These are phyloP conservation scores for Oligia strigilis DNA, from an alignment of 2,888 invertebrate species.

Conservation along the genomic window DNA sequence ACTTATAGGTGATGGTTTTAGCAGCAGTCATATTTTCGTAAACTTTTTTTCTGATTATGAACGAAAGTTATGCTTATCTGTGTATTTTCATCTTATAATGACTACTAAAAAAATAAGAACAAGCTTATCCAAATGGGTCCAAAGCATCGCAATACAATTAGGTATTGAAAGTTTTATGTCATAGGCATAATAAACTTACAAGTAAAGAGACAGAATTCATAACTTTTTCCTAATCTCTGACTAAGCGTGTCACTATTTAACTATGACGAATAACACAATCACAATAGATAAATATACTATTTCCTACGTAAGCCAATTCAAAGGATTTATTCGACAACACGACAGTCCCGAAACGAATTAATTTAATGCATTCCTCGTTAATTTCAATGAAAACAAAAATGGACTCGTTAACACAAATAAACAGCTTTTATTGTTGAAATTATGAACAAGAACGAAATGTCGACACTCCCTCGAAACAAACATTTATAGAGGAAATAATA, in stretches of 20 bases:
- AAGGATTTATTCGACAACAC: not conserved
- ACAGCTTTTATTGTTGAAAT: slow-evolving; percentile 33
- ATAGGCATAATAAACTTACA: not conserved
- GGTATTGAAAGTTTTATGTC: too few relatives aligned
- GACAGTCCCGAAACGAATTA: not conserved
- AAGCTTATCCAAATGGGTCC: not conserved
- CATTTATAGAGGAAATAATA: slow-evolving; percentile 44
- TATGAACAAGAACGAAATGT: slow-evolving; percentile 27
- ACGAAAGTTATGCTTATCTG: not conserved
- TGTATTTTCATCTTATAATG: not conserved
- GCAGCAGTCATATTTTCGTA: not conserved
- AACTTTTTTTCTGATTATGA: not conserved
- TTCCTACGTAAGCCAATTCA: not conserved
- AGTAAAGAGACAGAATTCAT: not conserved
- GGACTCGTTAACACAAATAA: slow-evolving; percentile 31
- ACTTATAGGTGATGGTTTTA: not conserved
- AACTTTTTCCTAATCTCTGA: too few relatives aligned
- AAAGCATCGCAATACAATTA: not conserved
- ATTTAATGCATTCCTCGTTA: slow-evolving; percentile 24
- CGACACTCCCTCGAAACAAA: slow-evolving; percentile 44
- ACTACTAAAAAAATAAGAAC: not conserved
- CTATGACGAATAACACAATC: slow-evolving; percentile 12
- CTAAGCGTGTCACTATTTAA: slow-evolving; percentile 1
- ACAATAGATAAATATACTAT: slow-evolving; percentile 3
- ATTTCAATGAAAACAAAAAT: slow-evolving; percentile 44